Evolutionary conservation across 2,797 vertebrate genomes (phyloP), one percentile per base, ranked within the genome.

Genomic region (Lithobates sylvaticus): DNA sequence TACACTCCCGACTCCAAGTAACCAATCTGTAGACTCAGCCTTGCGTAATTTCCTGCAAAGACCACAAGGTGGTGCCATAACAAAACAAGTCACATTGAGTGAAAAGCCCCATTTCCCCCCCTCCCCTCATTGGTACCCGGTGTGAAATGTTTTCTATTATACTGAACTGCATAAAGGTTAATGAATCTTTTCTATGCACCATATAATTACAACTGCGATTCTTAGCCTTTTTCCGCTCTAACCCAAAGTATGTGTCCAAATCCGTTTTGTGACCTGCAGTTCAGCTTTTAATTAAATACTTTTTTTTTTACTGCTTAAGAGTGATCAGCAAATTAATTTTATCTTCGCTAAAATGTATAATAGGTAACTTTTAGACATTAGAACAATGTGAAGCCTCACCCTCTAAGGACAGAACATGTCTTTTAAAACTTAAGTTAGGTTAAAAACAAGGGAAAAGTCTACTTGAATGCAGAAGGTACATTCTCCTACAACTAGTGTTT

Each of bases 1-100:
- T 98, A 99, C 88, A 98, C 90, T 0, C 97, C 97, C 0, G 97
- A 96, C 84, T 98, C 97, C 90, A 99, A 93, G 89, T 97, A 97
- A n/a, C 96, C 95, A 91, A 97, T 94, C 15, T 95, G 92, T 88
- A 98, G 87, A 65, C 95, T 94, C 18, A 99, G 95, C 87, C 98
- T 96, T 69, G 96, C 97, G 0, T 96, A 97, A 90, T 98, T 96
- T 1, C 97, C 97, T 98, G 91, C 32, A 0, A 79, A 15, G 39
- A 36, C 39, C 64, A n/a, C 9, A 27, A 0, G 9, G 71, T 67
- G 72, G 18, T 2, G 58, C 29, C 5, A n/a, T n/a, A 3, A 10
- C 44, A 39, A 72, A 47, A 81, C 78, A 81, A 23, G 32, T 58
- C 7, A 71, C 47, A 71, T 42, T 5, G 23, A 65, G n/a, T 26